Evolutionary conservation across 2,113 vertebrate genomes (phyloP).

Genomic region (Sebastes schlegelii): DNA sequence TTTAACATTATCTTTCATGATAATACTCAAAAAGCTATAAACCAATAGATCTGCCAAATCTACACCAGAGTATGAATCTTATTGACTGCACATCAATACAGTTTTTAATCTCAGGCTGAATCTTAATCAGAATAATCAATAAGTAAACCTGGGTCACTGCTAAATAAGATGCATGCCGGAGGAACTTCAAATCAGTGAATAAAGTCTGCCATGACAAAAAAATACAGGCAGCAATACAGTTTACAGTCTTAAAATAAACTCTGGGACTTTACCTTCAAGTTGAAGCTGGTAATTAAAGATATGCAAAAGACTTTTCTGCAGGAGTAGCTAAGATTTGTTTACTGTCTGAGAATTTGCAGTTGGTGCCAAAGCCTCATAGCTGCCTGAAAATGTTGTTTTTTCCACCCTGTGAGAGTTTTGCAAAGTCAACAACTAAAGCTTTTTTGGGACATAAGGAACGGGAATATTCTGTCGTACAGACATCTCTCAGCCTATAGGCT

Average conservation of each 20-base stretch:
- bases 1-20: not conserved
- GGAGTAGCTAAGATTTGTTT: slow-evolving; percentile 33
- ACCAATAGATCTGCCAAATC: not conserved
- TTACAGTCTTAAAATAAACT: slow-evolving; percentile 56
- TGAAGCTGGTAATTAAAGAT: slow-evolving; percentile 49
- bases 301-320: slow-evolving; percentile 37
- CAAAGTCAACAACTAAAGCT: slow-evolving; percentile 25
- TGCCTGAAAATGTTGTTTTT: not conserved
- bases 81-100: not conserved
- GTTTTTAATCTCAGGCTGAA: slow-evolving; percentile 10
- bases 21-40: not conserved
- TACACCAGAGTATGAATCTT: not conserved
- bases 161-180: slow-evolving; percentile 21
- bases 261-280: slow-evolving; percentile 38
- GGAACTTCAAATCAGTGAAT: slow-evolving; percentile 17
- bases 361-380: slow-evolving; percentile 29
- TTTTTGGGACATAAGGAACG: not conserved
- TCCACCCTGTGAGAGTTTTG: slow-evolving; percentile 5
- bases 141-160: not conserved
- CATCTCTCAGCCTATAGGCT: not conserved
- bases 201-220: slow-evolving; percentile 47
- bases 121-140: slow-evolving; percentile 15
- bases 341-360: slow-evolving; percentile 13
- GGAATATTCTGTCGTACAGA: not conserved
- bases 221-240: slow-evolving; percentile 47